These are phyloP conservation scores for Triplophysa rosa DNA, from an alignment of 2,113 vertebrate genomes.

Conservation along the genomic window DNA sequence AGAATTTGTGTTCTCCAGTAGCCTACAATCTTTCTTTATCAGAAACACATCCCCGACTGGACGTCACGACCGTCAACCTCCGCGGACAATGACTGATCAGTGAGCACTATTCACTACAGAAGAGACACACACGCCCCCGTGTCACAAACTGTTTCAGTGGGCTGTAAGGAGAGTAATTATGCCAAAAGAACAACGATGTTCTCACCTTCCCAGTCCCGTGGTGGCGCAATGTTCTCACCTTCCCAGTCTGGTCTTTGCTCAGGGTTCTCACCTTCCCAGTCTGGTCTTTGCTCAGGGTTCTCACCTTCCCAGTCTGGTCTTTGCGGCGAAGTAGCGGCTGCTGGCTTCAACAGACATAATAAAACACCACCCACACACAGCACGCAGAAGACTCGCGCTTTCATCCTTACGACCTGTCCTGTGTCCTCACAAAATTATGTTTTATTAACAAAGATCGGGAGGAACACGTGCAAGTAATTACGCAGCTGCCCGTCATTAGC, in stretches of 20 bases:
- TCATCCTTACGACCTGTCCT: slow-evolving; percentile 43
- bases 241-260: slow-evolving; percentile 42
- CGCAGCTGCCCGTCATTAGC: too few species aligned
- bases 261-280: slow-evolving; percentile 53
- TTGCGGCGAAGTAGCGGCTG: not conserved
- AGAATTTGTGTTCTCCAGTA: slow-evolving; percentile 64
- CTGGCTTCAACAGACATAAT: slow-evolving; percentile 24
- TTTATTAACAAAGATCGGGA: too few species aligned
- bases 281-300: slow-evolving; percentile 29
- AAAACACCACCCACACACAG: slow-evolving; percentile 2
- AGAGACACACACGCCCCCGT: not conserved
- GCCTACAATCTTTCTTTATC: too few species aligned
- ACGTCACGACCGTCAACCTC: too few species aligned
- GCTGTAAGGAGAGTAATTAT: not conserved
- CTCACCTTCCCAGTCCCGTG: slow-evolving; percentile 57
- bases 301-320: slow-evolving; percentile 53
- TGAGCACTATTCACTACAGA: slow-evolving; percentile 37
- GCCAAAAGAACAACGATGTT: not conserved
- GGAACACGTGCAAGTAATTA: too few species aligned
- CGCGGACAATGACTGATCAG: too few species aligned
- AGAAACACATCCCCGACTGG: too few species aligned
- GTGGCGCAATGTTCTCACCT: slow-evolving; percentile 55
- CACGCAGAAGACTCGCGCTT: not conserved
- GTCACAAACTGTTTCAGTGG: too few species aligned
- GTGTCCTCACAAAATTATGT: too few species aligned